Conservation (phyloP, 2,888 invertebrate genomes). For the Andrena bicolor region DNA sequence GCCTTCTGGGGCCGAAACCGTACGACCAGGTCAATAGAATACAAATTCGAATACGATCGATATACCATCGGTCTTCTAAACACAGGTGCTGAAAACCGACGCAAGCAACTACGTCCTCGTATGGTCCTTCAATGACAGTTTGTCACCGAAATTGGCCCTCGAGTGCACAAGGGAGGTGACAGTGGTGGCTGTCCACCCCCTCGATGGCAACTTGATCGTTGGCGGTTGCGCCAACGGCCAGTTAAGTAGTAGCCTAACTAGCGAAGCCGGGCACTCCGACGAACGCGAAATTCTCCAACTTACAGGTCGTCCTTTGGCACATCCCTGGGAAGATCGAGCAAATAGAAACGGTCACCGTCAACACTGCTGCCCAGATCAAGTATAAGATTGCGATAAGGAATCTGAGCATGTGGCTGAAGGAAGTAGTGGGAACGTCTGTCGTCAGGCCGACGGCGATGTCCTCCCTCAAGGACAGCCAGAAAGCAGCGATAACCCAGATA, state of each 20-base stretch:
- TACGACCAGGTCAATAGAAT: constrained; percentile 57
- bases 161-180: constrained; percentile 89
- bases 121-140: constrained; percentile 91
- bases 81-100: constrained; percentile 83
- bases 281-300: background rate
- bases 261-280: background rate
- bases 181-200: constrained; percentile 89
- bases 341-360: constrained; percentile 88
- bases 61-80: background rate
- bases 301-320: constrained; percentile 89
- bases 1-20: constrained; percentile 66
- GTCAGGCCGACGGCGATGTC: constrained; percentile 88
- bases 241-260: constrained; percentile 65
- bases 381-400: constrained; percentile 88
- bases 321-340: constrained; percentile 88
- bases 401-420: constrained; percentile 90
- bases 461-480: constrained; percentile 88
- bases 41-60: background rate
- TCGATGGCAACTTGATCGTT: constrained; percentile 89
- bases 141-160: constrained; percentile 90
- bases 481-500: constrained; percentile 88
- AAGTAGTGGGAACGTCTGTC: constrained; percentile 86
- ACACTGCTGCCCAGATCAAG: constrained; percentile 88
- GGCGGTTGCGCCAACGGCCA: constrained; percentile 91
- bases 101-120: constrained; percentile 89